Conservation (phyloP, 2,113 vertebrate genomes). For the Lates calcarifer region DNA sequence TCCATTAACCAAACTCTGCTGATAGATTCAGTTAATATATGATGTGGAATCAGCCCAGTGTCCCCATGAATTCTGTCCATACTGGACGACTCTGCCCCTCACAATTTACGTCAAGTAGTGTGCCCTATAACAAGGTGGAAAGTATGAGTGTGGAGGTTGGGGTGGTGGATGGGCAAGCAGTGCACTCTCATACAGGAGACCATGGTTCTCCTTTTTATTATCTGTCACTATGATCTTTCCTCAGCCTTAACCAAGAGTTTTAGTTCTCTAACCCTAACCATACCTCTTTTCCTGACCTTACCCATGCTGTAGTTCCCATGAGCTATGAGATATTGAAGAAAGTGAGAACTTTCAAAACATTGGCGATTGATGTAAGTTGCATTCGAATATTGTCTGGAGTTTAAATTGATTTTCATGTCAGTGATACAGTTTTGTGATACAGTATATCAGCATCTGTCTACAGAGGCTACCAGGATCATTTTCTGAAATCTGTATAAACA, state of each 20-base stretch:
- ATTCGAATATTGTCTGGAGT: background rate
- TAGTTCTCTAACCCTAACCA: background rate
- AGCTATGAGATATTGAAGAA: background rate
- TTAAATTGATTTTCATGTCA: background rate
- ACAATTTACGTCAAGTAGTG: background rate
- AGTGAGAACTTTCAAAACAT: background rate
- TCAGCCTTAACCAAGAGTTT: background rate
- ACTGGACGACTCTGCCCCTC: background rate
- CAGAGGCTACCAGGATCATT: background rate
- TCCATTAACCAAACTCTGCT: constrained; percentile 57
- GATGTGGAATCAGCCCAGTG: constrained; percentile 11
- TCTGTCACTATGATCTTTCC: background rate
- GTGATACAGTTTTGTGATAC: background rate
- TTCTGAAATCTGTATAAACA: constrained; percentile 1
- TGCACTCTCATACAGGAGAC: background rate
- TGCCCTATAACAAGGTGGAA: background rate
- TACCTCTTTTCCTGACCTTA: background rate
- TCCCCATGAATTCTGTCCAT: constrained; percentile 8
- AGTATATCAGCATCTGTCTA: background rate
- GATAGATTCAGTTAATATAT: constrained; percentile 35
- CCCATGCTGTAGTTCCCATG: background rate
- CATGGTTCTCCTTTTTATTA: background rate
- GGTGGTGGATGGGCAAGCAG: background rate
- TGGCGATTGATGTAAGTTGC: background rate
- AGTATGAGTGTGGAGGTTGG: background rate